These are phyloP conservation scores for Prenolepis imparis DNA, from an alignment of 2,888 invertebrate species.

Conservation along the genomic window DNA sequence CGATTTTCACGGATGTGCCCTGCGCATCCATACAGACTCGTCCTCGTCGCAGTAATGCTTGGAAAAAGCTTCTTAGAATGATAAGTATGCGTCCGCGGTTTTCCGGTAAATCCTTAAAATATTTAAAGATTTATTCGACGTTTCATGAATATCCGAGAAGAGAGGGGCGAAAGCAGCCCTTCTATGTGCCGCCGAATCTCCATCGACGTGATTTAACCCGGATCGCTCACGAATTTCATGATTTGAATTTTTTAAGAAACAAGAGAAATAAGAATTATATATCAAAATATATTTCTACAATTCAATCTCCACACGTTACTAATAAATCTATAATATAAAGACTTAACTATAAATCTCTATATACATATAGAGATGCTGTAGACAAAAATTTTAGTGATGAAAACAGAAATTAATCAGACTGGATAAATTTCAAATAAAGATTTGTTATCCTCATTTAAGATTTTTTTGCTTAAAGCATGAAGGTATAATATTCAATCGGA, in stretches of 20 bases:
- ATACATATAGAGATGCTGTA: not conserved
- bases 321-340: not conserved
- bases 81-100: slow-evolving; percentile 48
- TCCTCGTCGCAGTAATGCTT: not conserved
- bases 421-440: not conserved
- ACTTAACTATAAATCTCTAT: not conserved
- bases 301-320: not conserved
- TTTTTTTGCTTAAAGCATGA: not conserved
- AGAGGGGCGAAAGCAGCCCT: not conserved
- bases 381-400: not conserved
- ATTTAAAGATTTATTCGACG: slow-evolving; percentile 40
- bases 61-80: slow-evolving; percentile 48
- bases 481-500: not conserved
- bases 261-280: not conserved
- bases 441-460: not conserved
- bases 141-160: slow-evolving; percentile 28
- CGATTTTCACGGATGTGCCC: slow-evolving; percentile 62
- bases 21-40: slow-evolving; percentile 30
- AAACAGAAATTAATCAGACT: not conserved
- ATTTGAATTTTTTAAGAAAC: not conserved
- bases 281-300: too few species aligned
- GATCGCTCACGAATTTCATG: slow-evolving; percentile 23
- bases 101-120: slow-evolving; percentile 46
- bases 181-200: not conserved
- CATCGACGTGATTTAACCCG: not conserved